These are phyloP conservation scores for Lophotis ruficrista DNA, from an alignment of 2,113 vertebrate genomes.

Conservation along the genomic window DNA sequence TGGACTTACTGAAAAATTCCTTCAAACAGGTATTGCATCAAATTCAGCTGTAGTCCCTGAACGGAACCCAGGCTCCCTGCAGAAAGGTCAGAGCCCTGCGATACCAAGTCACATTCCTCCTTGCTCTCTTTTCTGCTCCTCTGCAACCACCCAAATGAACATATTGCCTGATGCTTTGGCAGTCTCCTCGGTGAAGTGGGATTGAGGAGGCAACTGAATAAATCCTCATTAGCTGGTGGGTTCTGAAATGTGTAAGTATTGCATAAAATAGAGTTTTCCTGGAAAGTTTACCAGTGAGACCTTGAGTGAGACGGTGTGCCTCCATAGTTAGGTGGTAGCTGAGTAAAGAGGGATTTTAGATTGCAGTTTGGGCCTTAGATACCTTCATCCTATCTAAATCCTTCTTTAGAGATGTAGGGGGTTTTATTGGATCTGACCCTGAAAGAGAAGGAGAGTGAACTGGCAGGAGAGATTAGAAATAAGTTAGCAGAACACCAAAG, in stretches of 20 bases:
- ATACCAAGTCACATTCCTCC: neutral
- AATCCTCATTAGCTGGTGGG: neutral
- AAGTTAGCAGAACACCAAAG: neutral
- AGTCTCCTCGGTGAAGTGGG: neutral
- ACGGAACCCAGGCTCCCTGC: neutral
- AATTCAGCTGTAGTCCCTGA: neutral
- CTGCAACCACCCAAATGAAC: neutral
- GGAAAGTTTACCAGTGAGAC: neutral
- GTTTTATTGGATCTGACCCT: neutral
- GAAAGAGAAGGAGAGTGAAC: neutral
- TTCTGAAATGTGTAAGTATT: neutral
- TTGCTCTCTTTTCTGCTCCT: neutral
- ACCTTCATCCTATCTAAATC: neutral
- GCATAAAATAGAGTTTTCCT: neutral
- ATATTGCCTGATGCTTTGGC: neutral
- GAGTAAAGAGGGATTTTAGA: neutral
- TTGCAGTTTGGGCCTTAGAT: neutral
- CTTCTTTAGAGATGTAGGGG: neutral
- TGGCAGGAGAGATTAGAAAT: neutral
- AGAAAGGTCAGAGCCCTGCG: neutral
- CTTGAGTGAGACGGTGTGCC: neutral
- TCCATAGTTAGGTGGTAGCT: neutral
- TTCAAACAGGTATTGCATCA: neutral
- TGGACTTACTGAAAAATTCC: neutral
- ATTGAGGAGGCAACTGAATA: neutral